Percentiles rank a stretch among this genome's conserved stretches.
These are phyloP conservation scores for Trichonephila clavipes DNA, from an alignment of 1,140 invertebrate genomes.

Conservation along the genomic window DNA sequence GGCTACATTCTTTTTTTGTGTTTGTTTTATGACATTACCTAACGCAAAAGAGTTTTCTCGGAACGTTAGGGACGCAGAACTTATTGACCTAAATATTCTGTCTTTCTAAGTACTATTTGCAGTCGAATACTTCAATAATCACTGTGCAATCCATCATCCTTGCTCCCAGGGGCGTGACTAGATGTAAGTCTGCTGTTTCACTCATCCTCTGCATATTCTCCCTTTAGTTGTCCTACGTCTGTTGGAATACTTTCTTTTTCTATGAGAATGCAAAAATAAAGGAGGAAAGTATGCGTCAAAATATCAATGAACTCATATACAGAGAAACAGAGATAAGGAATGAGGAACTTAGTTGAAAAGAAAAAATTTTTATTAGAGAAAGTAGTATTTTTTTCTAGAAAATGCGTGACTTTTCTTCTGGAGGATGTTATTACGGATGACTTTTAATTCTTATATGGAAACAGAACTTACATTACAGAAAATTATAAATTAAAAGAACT, in stretches of 20 bases:
- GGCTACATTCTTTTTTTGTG: not conserved
- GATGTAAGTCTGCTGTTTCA: not conserved
- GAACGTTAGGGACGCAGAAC: not conserved
- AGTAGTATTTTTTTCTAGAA: too few relatives aligned
- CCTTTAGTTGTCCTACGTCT: not conserved
- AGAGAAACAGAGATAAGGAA: too few relatives aligned
- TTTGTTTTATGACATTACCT: not conserved
- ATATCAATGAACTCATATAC: not conserved
- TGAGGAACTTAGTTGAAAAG: too few relatives aligned
- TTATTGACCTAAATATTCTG: not conserved
- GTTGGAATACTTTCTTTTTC: not conserved
- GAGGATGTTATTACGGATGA: too few relatives aligned
- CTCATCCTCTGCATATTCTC: not conserved
- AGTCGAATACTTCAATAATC: constrained; percentile 39
- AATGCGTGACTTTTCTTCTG: too few relatives aligned
- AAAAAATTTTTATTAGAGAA: too few relatives aligned
- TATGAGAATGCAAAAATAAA: not conserved
- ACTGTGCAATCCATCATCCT: constrained; percentile 4
- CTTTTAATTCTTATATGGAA: too few relatives aligned
- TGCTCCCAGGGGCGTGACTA: not conserved
- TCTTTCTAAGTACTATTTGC: not conserved
- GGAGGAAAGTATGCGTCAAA: not conserved
- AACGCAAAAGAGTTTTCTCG: not conserved
- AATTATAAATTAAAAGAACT: too few relatives aligned
- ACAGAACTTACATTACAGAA: too few relatives aligned